A percentile compares a stretch with the other conserved stretches of the same genome.
Evolutionary conservation across 2,113 vertebrate species (phyloP).

Genomic region (Natator depressus): DNA sequence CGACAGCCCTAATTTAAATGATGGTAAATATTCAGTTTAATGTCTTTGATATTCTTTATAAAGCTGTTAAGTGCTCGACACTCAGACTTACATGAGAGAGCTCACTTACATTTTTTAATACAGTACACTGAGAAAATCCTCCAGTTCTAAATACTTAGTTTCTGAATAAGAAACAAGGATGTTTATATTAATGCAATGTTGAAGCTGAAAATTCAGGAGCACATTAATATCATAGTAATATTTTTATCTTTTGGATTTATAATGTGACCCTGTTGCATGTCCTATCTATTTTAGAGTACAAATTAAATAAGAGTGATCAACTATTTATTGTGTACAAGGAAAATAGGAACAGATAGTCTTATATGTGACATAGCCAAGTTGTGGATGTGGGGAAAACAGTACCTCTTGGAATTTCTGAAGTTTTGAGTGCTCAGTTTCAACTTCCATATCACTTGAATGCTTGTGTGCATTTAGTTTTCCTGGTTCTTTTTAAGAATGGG

Average conservation of each 20-base stretch:
- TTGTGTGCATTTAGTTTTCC: background rate
- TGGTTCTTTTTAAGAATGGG: background rate
- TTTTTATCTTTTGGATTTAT: too few relatives aligned
- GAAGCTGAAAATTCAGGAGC: background rate
- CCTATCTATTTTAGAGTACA: background rate
- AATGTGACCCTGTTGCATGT: too few relatives aligned
- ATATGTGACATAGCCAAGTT: background rate
- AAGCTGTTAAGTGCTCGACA: too few relatives aligned
- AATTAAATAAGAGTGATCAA: background rate
- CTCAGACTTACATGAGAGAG: too few relatives aligned
- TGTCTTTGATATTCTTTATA: too few relatives aligned
- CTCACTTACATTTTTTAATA: background rate
- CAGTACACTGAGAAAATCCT: accelerated
- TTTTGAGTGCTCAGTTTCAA: background rate
- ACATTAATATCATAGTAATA: too few relatives aligned
- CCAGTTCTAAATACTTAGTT: background rate
- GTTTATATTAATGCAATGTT: background rate
- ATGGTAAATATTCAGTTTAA: background rate
- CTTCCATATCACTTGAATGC: background rate
- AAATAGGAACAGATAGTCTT: background rate
- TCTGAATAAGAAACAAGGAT: background rate
- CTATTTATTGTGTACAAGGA: background rate
- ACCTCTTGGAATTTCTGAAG: background rate
- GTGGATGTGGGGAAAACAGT: background rate
- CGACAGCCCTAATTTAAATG: too few relatives aligned